Evolutionary conservation across 64 coral and sea anemone genomes (phyloP), one percentile per base, ranked within the genome.

Genomic region (Astreopora myriophthalma): DNA sequence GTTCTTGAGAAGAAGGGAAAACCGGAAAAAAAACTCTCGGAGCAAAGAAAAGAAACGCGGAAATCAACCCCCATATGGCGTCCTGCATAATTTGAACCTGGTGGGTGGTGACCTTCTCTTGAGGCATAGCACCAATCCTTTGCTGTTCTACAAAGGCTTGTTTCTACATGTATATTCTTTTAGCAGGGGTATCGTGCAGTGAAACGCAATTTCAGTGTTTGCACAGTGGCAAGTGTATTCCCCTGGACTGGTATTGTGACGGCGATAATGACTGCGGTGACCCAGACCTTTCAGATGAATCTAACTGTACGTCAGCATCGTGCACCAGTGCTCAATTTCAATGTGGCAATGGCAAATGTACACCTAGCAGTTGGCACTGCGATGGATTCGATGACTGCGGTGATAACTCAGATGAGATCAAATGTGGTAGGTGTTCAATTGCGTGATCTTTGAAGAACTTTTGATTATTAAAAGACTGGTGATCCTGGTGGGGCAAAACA

Each of bases 341-440:
- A 65, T 96, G 94, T 48, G 69, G 39, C 14, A 76, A 92, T 85
- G 90, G 94, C 48, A 87, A 92, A 52, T 96, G 94, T 55, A 75
- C 57, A 32, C 82, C 94, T 3, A 26, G 67, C 10, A 75, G 74
- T 60, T 96, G 94, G 94, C 79, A 75, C 8, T 96, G 94, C 85
- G 94, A 96, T 55, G 90, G 90, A 22, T 85, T 84, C 51, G 65
- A 85, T 62, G 94, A 96, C 37, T 96, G 94, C 48, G 70, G 34
- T 0, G 90, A 96, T 79, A 79, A 86, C 36, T 92, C 90, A 1
- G 94, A 96, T 57, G 94, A 96, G 51, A 2, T 81, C 34, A 34
- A 81, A 58, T 96, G 94, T 85, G 94, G 94, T 96, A 27, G 51
- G 93, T 86, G 17, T n/a, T n/a, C n/a, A n/a, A n/a, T n/a, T n/a